Evolutionary conservation across 2,797 vertebrate genomes (phyloP).

Genomic region (Salarias fasciatus): DNA sequence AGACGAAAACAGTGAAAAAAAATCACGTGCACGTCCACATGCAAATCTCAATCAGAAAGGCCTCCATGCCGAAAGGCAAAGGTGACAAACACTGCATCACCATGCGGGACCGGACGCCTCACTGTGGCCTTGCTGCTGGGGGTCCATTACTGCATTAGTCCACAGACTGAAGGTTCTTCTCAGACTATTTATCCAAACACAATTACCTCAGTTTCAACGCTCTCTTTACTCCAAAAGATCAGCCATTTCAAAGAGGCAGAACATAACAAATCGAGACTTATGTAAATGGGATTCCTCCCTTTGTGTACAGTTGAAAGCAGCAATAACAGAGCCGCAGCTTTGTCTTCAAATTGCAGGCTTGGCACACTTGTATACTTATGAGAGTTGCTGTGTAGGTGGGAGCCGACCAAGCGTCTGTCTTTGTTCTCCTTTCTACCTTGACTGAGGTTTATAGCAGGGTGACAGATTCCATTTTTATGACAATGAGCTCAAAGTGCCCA

Average conservation of each 20-base stretch:
- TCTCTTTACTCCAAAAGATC: neutral
- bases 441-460: slow-evolving; percentile 54
- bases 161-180: too few relatives aligned
- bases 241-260: slow-evolving; percentile 14
- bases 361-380: slow-evolving; percentile 15
- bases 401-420: slow-evolving; percentile 39
- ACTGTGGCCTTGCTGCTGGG: too few relatives aligned
- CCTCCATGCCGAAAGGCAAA: too few relatives aligned
- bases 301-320: slow-evolving; percentile 35
- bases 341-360: slow-evolving; percentile 51
- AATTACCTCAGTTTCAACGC: too few relatives aligned
- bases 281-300: slow-evolving; percentile 28
- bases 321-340: slow-evolving; percentile 35
- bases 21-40: too few relatives aligned
- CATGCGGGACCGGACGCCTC: too few relatives aligned
- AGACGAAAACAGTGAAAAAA: too few relatives aligned
- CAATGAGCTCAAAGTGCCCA: slow-evolving; percentile 71
- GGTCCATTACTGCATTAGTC: too few relatives aligned
- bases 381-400: slow-evolving; percentile 54
- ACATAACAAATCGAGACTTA: slow-evolving; percentile 29
- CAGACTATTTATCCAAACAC: too few relatives aligned
- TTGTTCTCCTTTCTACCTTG: slow-evolving; percentile 58
- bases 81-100: too few relatives aligned
- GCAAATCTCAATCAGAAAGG: too few relatives aligned
- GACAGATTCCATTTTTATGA: slow-evolving; percentile 76